Percentiles rank a stretch among this genome's conserved stretches.
phyloP scores from a whole-genome alignment of 2,797 vertebrate species.

The Dendrocincla fuliginosa region DNA sequence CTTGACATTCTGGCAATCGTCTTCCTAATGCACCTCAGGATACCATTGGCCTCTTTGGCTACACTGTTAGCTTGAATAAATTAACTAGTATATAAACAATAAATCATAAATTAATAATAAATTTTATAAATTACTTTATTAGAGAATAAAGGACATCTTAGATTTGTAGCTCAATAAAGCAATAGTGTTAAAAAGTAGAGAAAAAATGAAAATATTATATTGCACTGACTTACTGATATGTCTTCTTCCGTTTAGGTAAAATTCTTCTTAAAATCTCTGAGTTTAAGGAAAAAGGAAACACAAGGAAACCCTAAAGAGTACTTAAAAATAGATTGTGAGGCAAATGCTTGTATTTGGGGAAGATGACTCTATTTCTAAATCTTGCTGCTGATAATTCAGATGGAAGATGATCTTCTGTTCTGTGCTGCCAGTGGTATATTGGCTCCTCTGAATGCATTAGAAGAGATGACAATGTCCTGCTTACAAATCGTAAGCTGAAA shows the following conservation, averaged over 20 bases:
- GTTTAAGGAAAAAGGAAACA: neutral
- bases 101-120: neutral
- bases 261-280: neutral
- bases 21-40: neutral
- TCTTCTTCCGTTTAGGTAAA: neutral
- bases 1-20: accelerated
- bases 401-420: neutral
- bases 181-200: neutral
- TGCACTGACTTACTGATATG: neutral
- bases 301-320: neutral
- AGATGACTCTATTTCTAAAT: neutral
- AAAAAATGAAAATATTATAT: neutral
- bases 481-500: neutral
- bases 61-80: neutral
- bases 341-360: neutral
- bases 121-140: neutral
- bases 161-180: neutral
- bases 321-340: neutral
- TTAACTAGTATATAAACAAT: neutral
- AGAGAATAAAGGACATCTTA: neutral
- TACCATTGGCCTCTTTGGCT: accelerated
- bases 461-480: neutral
- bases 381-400: neutral
- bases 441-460: neutral
- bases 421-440: neutral